phyloP scores from a whole-genome alignment of 2,888 invertebrate species.

The Drosophila cognata region DNA sequence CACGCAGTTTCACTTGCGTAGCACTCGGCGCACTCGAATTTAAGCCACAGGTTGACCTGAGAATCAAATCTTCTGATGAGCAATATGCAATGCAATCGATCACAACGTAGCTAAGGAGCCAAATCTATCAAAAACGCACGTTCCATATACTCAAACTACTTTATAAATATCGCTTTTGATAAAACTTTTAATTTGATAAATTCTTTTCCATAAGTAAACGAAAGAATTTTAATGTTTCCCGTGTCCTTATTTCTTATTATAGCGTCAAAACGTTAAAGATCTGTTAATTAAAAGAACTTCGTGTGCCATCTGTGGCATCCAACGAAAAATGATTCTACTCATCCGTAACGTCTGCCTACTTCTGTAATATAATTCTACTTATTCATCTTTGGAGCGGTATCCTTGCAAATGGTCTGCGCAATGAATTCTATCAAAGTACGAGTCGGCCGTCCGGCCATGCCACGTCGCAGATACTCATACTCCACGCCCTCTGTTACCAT shows the following conservation, averaged over 20 bases:
- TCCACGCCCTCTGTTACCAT: constrained; percentile 89
- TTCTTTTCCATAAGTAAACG: constrained; percentile 59
- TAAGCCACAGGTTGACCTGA: constrained; percentile 39
- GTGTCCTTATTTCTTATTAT: constrained; percentile 26
- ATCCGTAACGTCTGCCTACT: background rate
- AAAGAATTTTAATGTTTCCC: constrained; percentile 47
- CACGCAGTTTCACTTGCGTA: constrained; percentile 87
- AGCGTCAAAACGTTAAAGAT: constrained; percentile 25
- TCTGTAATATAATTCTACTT: constrained; percentile 12
- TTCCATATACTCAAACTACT: constrained; percentile 18
- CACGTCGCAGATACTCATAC: constrained; percentile 87
- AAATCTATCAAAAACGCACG: constrained; percentile 41
- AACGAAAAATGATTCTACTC: background rate
- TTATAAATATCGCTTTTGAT: constrained; percentile 58
- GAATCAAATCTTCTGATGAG: constrained; percentile 40
- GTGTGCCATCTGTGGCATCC: background rate
- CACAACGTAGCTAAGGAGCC: constrained; percentile 29
- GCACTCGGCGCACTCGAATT: constrained; percentile 33
- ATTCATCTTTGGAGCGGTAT: constrained; percentile 78
- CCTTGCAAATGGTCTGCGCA: constrained; percentile 86
- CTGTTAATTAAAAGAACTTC: constrained; percentile 25
- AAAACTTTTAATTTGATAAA: constrained; percentile 67
- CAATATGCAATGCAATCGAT: constrained; percentile 63
- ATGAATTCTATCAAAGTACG: constrained; percentile 90
- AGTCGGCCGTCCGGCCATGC: constrained; percentile 91